A percentile compares a stretch with the other conserved stretches of the same genome.
These are phyloP conservation scores for Sebastiscus tertius DNA, from an alignment of 2,797 vertebrate species.

Conservation along the genomic window DNA sequence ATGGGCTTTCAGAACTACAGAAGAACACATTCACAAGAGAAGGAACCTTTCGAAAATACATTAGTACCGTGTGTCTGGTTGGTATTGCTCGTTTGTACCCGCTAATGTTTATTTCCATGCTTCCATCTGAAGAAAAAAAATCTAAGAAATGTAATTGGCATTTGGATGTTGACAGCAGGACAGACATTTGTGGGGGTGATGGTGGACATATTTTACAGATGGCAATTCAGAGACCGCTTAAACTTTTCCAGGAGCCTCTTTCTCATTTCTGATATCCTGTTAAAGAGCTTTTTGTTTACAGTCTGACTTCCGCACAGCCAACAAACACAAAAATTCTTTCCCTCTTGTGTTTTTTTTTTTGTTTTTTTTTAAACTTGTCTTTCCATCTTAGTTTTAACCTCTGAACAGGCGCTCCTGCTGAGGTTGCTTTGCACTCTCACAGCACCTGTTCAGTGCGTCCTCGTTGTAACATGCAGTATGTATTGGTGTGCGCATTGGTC, in stretches of 20 bases:
- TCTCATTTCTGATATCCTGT: neutral
- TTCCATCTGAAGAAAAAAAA: neutral
- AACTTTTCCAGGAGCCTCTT: neutral
- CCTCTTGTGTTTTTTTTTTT: neutral
- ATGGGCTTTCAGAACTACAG: slow-evolving; percentile 1
- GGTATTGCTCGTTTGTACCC: neutral
- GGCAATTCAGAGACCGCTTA: neutral
- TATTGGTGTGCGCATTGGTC: neutral
- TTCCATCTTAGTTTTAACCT: neutral
- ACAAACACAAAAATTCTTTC: neutral
- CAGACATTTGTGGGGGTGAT: slow-evolving; percentile 33
- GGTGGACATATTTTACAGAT: slow-evolving; percentile 5
- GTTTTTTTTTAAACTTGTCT: neutral
- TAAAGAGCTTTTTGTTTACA: neutral
- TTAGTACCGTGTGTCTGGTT: neutral
- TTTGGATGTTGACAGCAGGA: slow-evolving; percentile 26
- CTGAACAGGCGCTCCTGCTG: neutral
- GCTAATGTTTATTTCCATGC: neutral
- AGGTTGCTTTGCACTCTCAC: neutral
- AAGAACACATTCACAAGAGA: neutral
- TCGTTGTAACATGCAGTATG: neutral
- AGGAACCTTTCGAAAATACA: neutral
- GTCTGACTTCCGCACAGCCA: neutral
- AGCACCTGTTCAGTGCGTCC: neutral
- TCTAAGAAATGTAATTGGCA: neutral